These are phyloP conservation scores for Chromoteleia sp. DNA, from an alignment of 2,888 invertebrate species.

Conservation along the genomic window DNA sequence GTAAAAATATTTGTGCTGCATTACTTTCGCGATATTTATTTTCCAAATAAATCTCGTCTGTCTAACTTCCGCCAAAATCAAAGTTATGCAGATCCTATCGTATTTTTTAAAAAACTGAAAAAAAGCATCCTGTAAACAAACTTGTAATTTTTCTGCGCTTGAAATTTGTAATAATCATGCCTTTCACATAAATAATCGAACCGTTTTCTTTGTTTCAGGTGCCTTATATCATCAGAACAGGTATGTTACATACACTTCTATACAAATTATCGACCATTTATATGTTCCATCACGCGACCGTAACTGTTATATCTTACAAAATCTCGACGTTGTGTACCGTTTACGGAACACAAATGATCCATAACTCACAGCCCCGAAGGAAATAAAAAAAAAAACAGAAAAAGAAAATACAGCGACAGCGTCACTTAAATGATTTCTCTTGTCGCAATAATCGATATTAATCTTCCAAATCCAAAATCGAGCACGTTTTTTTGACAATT, in stretches of 20 bases:
- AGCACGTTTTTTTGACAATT: conserved; percentile 45
- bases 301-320: conserved; percentile 30
- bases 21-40: too few species aligned
- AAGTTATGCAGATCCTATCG: too few species aligned
- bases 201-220: conserved; percentile 30
- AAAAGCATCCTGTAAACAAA: too few species aligned
- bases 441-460: conserved; percentile 39
- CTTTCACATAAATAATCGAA: too few species aligned
- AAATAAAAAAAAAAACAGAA: too few species aligned
- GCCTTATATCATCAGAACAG: not conserved
- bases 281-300: conserved; percentile 34
- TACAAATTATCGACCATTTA: conserved; percentile 34
- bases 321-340: conserved; percentile 12
- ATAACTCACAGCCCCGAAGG: conserved; percentile 20
- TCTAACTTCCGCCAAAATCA: too few species aligned
- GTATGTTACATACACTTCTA: not conserved
- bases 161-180: too few species aligned
- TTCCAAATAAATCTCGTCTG: too few species aligned
- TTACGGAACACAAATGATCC: conserved; percentile 29
- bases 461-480: conserved; percentile 35
- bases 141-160: too few species aligned
- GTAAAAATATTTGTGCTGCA: too few species aligned
- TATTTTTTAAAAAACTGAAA: too few species aligned
- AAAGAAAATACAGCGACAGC: conserved; percentile 10
- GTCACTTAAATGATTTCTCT: conserved; percentile 24